These are phyloP conservation scores for Sphaeridia pumilis DNA, from an alignment of 2,888 invertebrate genomes.

Conservation along the genomic window DNA sequence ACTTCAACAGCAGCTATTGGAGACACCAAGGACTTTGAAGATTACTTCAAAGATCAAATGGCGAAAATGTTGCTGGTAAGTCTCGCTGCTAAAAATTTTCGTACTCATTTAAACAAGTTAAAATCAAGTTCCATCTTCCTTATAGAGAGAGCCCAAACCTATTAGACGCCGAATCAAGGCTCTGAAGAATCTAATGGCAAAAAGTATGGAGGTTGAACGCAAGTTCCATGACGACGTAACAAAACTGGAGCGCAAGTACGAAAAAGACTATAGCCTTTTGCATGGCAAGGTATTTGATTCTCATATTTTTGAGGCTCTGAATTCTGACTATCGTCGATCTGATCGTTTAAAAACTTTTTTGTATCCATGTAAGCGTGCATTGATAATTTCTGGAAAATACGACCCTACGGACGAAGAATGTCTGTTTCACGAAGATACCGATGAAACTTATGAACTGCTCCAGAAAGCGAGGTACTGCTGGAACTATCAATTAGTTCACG, in stretches of 20 bases:
- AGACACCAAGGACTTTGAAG: too few relatives aligned
- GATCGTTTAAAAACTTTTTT: too few relatives aligned
- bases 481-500: too few relatives aligned
- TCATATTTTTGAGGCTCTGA: neutral
- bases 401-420: conserved; percentile 11
- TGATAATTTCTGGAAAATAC: conserved; percentile 8
- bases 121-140: too few relatives aligned
- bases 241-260: conserved; percentile 7
- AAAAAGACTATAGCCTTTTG: conserved; percentile 4
- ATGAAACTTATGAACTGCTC: conserved; percentile 10
- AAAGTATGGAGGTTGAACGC: conserved; percentile 9
- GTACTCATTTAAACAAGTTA: too few relatives aligned
- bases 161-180: conserved; percentile 9
- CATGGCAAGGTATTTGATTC: conserved; percentile 8
- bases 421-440: conserved; percentile 10
- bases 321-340: too few relatives aligned
- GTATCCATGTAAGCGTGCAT: conserved; percentile 1
- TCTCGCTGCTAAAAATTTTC: too few relatives aligned
- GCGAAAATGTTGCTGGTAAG: neutral
- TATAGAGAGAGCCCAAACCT: conserved; percentile 4
- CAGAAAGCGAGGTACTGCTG: conserved; percentile 8
- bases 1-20: too few relatives aligned
- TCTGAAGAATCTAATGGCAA: conserved; percentile 5
- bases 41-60: neutral
- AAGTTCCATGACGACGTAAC: conserved; percentile 9